Conservation (phyloP, 92 coral and sea anemone species). For the Diadumene lineata region DNA sequence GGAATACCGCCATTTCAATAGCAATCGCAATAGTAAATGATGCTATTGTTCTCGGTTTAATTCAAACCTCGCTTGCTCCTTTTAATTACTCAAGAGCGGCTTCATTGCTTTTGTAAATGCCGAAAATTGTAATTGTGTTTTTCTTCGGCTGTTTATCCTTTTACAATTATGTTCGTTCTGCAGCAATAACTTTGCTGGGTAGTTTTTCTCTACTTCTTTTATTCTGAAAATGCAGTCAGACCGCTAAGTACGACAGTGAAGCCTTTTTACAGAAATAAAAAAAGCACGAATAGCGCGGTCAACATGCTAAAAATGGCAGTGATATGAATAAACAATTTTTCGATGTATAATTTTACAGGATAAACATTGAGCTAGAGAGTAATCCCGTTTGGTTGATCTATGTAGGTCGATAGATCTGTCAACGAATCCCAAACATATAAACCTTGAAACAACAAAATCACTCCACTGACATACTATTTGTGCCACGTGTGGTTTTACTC, state of each 20-base stretch:
- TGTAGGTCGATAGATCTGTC: slow-evolving; percentile 16
- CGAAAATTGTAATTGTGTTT: slow-evolving; percentile 66
- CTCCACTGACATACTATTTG: slow-evolving; percentile 14
- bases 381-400: slow-evolving; percentile 6
- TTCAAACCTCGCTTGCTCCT: slow-evolving; percentile 80
- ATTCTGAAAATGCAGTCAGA: too few species aligned
- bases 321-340: neutral
- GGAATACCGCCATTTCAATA: slow-evolving; percentile 74
- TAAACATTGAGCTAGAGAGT: slow-evolving; percentile 2
- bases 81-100: slow-evolving; percentile 69
- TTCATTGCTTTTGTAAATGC: slow-evolving; percentile 59
- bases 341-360: slow-evolving; percentile 6
- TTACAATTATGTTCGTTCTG: slow-evolving; percentile 36
- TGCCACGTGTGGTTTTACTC: slow-evolving; percentile 35
- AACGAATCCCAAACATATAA: slow-evolving; percentile 24
- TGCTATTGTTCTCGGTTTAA: slow-evolving; percentile 82
- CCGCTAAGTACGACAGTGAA: too few species aligned
- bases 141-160: slow-evolving; percentile 54
- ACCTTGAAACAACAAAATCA: slow-evolving; percentile 19
- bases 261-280: too few species aligned
- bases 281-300: neutral
- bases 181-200: slow-evolving; percentile 1
- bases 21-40: slow-evolving; percentile 82
- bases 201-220: too few species aligned
- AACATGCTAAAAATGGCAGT: neutral